Base-by-base conservation (phyloP, 2,888 invertebrate genomes). In the Thecocarcelia acutangulata region DNA sequence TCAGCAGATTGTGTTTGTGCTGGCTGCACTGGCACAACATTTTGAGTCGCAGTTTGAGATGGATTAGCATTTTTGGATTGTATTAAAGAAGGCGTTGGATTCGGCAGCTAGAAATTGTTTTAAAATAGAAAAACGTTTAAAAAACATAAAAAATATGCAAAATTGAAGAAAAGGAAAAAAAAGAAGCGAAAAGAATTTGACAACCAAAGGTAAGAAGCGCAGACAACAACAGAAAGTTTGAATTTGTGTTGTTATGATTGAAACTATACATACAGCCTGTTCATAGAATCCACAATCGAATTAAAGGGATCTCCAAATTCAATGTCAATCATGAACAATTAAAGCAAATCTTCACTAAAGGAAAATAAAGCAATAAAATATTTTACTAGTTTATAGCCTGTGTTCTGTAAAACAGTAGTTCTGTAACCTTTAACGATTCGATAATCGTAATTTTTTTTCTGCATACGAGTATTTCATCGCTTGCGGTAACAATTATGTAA, bases 1-100 rank as follows among this genome's bases (percentile, higher is more conserved):
- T 48, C 54, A 28, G 44, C 13, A 24, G 63, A 76, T 54, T 84
- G 73, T 15, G 85, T 73, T 59, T 85, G 61, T 24, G 87, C 61
- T 37, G 87, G 82, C 48, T 85, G 84, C 44, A 85, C 72, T 37
- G 87, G 85, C 44, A 85, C 15, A 87, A 86, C 17, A 56, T 81
- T 44, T 87, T 61, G 64, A 46, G 58, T 15, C 9, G 52, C 3
- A 69, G 21, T 69, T 44, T 82, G 69, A 37, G 28, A n/a, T 61
- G 59, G 68, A 52, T 28, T 68, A 33, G 56, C 15, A 17, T n/a
- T 46, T 48, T 80, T 73, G 9, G 70, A 42, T 61, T 63, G 73
- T 50, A 64, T 73, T 12, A 70, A 11, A 81, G 83, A 64, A 82
- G 61, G 28, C 73, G 84, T 69, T 66, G 70, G 48, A 68, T 70